phyloP scores from a whole-genome alignment of 64 coral and sea anemone genomes.

The Cladopsammia gracilis region DNA sequence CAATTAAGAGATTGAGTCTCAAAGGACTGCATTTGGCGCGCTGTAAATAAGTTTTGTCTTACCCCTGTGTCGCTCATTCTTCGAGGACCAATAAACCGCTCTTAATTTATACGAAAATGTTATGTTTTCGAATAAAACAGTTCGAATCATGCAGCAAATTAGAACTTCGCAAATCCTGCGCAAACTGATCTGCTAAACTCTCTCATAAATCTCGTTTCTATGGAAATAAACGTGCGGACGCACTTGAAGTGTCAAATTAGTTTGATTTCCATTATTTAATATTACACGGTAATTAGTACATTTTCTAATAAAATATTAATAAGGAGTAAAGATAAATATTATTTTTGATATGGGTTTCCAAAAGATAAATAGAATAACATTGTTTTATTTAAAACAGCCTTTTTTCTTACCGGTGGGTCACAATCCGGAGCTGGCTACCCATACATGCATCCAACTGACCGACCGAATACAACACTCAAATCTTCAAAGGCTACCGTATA shows the following conservation, averaged over 20 bases:
- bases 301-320: background rate
- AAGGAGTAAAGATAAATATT: too few relatives aligned
- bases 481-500: too few relatives aligned
- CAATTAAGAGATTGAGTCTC: slow-evolving; percentile 1
- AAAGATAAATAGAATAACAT: too few relatives aligned
- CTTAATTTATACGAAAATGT: background rate
- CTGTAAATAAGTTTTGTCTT: background rate
- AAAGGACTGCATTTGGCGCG: background rate
- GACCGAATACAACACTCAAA: too few relatives aligned
- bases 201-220: slow-evolving; percentile 1
- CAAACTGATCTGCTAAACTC: background rate
- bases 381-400: too few relatives aligned
- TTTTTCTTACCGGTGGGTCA: too few relatives aligned
- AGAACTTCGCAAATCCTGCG: background rate
- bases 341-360: too few relatives aligned
- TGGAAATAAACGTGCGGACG: background rate
- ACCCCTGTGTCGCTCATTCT: slow-evolving; percentile 31
- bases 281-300: background rate
- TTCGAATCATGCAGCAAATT: background rate
- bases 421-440: too few relatives aligned
- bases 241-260: background rate
- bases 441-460: too few relatives aligned
- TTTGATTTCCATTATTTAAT: background rate
- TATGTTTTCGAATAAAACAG: background rate
- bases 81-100: background rate